Conservation (phyloP, 2,888 invertebrate genomes). For the Campoletis raptor region DNA sequence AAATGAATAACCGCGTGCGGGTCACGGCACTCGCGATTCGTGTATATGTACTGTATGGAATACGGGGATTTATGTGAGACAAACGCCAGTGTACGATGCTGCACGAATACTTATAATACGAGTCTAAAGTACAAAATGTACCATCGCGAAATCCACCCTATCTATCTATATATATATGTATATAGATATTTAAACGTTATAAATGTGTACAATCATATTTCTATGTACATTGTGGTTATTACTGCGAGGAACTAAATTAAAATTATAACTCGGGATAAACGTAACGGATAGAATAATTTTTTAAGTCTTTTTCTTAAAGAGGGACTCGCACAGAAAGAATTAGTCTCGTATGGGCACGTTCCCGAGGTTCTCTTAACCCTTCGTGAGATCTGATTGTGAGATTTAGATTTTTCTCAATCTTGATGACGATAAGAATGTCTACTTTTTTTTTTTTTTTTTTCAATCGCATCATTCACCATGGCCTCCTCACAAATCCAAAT, state of each 20-base stretch:
- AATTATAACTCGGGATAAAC: constrained; percentile 45
- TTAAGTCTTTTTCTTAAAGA: neutral
- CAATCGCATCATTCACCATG: no score
- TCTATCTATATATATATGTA: neutral
- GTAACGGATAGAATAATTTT: constrained; percentile 1
- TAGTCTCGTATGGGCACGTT: no score
- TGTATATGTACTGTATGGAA: constrained; percentile 48
- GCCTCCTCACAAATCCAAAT: no score
- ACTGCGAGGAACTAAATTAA: constrained; percentile 46
- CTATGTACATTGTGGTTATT: neutral
- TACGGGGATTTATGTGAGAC: constrained; percentile 65
- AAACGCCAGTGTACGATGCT: constrained; percentile 45
- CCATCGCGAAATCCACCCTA: constrained; percentile 13
- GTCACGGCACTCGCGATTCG: constrained; percentile 64
- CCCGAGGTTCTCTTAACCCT: no score
- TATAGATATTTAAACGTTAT: neutral
- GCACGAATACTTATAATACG: constrained; percentile 46
- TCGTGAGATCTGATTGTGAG: no score
- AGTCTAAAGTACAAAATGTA: constrained; percentile 53
- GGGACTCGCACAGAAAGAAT: no score
- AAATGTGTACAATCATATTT: neutral
- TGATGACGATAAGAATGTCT: no score
- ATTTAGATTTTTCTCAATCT: no score
- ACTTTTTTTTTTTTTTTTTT: no score
- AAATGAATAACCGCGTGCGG: constrained; percentile 66